Evolutionary conservation across 2,797 vertebrate genomes (phyloP), one percentile per base, ranked within the genome.

Genomic region (Danio kyathit): DNA sequence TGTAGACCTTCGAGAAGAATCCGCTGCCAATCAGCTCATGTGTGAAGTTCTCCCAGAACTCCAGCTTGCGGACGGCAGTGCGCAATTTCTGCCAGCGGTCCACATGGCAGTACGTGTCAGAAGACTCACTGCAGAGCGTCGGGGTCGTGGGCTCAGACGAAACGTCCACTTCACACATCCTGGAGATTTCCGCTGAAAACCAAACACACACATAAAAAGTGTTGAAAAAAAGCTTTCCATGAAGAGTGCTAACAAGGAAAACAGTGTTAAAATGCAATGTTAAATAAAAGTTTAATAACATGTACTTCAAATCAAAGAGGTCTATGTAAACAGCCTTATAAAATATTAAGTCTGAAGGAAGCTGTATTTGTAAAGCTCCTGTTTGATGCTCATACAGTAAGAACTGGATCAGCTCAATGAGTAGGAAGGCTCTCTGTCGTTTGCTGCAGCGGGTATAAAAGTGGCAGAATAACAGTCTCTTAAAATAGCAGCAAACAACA

Each of bases 1-100:
- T 97, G 86, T 95, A 97, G 57, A 97, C 96, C 86, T 94, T 95
- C 84, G 96, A 97, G 92, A 96, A 96, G 90, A 97, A 97, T 59
- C 96, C 96, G 0, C 92, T 96, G 65, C 95, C 96, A 2, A 96
- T 94, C 7, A 96, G 90, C 84, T 97, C 95, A 0, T 94, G 86
- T 0, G 83, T 93, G 84, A 97, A 96, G 89, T 93, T 96, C 82
- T 97, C 96, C 96, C 96, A 97, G 90, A 96, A 96, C 64, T 97
- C 96, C 85, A 97, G 93, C 85, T 94, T 96, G 51, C 94, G 91
- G 73, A 97, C 96, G 0, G 95, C 93, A 0, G 94, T 95, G 76
- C 95, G 95, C 1, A 97, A 92, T 81, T 92, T 94, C 90, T 96
- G 95, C 96, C 96, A 97, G 70, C 94, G 95, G 86, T 96, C 95